A percentile compares a stretch with the other conserved stretches of the same genome.
Evolutionary conservation across 2,113 vertebrate species (phyloP).

Genomic region (Raja brachyura): DNA sequence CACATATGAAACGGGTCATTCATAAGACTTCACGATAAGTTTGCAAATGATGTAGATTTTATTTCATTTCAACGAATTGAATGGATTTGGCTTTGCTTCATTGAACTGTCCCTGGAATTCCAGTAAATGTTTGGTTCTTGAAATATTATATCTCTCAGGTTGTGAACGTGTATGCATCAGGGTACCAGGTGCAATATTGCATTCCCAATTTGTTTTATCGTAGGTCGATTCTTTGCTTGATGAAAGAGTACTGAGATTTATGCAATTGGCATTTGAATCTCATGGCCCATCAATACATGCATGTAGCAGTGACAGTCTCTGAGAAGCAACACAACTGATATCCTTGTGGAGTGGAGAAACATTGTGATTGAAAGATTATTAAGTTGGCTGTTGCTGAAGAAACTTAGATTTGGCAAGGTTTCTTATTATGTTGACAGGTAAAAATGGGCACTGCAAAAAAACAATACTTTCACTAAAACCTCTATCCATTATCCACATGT

Average conservation of each 20-base stretch:
- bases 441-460: background rate
- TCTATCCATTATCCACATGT: background rate
- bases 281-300: background rate
- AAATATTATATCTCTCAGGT: background rate
- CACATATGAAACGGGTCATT: background rate
- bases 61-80: background rate
- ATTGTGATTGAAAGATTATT: slow-evolving; percentile 6
- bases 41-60: background rate
- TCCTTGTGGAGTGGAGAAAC: slow-evolving; percentile 4
- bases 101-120: background rate
- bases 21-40: background rate
- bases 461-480: background rate
- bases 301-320: background rate
- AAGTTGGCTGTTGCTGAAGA: background rate
- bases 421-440: background rate
- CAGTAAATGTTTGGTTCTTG: background rate
- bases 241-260: background rate
- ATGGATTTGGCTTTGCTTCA: background rate
- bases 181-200: background rate
- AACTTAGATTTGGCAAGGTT: background rate
- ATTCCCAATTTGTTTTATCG: background rate
- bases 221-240: background rate
- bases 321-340: background rate
- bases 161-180: background rate
- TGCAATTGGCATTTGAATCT: background rate